Evolutionary conservation across 2,797 vertebrate species (phyloP).

Genomic region (Myotis myotis): DNA sequence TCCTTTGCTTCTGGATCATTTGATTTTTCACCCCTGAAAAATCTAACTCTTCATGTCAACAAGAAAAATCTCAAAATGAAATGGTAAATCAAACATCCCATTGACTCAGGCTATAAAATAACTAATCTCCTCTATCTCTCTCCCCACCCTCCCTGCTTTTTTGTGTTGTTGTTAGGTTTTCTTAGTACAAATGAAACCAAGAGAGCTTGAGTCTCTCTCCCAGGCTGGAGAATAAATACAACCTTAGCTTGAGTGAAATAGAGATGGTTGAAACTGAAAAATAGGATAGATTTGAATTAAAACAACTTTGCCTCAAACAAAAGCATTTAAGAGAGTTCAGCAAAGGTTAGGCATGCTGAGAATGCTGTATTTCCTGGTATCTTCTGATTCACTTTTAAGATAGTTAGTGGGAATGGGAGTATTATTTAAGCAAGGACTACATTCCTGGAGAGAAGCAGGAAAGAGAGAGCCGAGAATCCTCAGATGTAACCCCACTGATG

Average conservation of each 20-base stretch:
- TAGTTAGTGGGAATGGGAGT: conserved; percentile 30
- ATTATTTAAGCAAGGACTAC: background rate
- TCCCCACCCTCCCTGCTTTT: background rate
- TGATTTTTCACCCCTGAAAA: background rate
- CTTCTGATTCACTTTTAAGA: conserved; percentile 64
- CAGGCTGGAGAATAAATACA: background rate
- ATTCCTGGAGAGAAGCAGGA: conserved; percentile 47
- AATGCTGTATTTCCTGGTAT: conserved; percentile 62
- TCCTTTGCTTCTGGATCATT: conserved; percentile 33
- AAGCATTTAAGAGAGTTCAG: conserved; percentile 59
- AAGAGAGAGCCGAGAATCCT: background rate
- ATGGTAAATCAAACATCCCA: conserved; percentile 33
- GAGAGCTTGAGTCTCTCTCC: background rate
- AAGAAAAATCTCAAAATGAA: conserved; percentile 40
- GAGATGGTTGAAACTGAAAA: conserved; percentile 58
- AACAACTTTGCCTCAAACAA: conserved; percentile 58
- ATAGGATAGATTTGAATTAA: conserved; percentile 57
- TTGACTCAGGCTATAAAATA: background rate
- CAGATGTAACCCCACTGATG: background rate
- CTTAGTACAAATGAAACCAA: background rate
- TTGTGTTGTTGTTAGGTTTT: background rate
- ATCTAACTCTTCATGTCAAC: background rate
- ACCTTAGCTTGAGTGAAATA: conserved; percentile 40
- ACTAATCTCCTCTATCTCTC: background rate
- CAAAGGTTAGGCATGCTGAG: conserved; percentile 56